Evolutionary conservation across 23 tunicate genomes (phyloP).

Genomic region (Oikopleura albicans): DNA sequence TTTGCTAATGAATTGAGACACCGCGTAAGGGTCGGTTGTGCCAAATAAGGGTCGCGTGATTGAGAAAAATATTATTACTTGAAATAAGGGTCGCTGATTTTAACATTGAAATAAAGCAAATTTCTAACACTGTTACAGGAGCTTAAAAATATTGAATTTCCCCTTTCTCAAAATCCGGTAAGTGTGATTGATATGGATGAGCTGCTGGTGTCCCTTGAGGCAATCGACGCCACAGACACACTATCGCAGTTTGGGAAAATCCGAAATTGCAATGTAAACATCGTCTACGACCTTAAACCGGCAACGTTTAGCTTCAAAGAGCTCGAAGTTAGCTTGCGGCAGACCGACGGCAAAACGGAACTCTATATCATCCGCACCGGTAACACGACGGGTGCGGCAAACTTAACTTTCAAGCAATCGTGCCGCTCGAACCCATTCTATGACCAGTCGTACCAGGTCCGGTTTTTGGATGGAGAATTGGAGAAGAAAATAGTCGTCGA

Average conservation of each 20-base stretch:
- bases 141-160: background rate
- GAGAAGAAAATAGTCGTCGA: background rate
- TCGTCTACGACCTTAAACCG: background rate
- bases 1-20: too few relatives aligned
- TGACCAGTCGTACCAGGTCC: background rate
- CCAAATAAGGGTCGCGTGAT: too few relatives aligned
- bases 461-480: background rate
- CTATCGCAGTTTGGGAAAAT: background rate
- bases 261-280: background rate
- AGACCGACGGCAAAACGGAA: background rate
- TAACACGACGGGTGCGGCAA: background rate
- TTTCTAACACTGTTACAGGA: too few relatives aligned
- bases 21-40: too few relatives aligned
- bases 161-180: background rate
- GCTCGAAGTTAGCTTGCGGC: background rate
- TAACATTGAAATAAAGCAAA: too few relatives aligned
- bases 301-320: background rate
- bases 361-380: background rate
- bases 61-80: too few relatives aligned
- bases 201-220: background rate
- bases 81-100: too few relatives aligned
- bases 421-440: background rate
- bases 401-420: background rate
- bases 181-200: background rate
- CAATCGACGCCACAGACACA: background rate